Percentiles rank a stretch among this genome's conserved stretches.
Evolutionary conservation across 1,140 invertebrate genomes (phyloP).

Genomic region (Octopus bimaculoides): DNA sequence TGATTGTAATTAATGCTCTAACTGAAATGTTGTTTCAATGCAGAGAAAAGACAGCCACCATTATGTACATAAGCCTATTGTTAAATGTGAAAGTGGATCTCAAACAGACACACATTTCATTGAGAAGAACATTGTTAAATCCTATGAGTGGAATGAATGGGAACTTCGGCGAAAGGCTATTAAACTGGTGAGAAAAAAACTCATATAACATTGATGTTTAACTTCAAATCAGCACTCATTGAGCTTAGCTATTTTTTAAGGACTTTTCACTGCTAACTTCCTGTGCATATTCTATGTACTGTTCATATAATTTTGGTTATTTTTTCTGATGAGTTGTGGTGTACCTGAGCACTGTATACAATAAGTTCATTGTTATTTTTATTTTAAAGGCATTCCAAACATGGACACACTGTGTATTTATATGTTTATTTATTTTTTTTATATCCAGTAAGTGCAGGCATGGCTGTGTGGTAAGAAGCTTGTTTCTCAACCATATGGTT

Average conservation of each 20-base stretch:
- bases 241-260: background rate
- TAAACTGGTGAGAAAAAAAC: slow-evolving; percentile 62
- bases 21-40: background rate
- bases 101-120: slow-evolving; percentile 73
- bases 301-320: background rate
- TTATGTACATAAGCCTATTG: slow-evolving; percentile 56
- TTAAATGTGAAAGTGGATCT: slow-evolving; percentile 62
- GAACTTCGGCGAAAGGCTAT: slow-evolving; percentile 69
- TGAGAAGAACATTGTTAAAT: slow-evolving; percentile 64
- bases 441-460: no score
- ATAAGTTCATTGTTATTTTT: background rate
- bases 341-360: background rate
- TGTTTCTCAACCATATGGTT: no score
- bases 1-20: no score
- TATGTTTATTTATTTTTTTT: background rate
- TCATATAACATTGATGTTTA: no score
- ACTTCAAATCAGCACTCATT: background rate
- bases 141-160: slow-evolving; percentile 77
- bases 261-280: background rate
- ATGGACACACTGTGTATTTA: background rate
- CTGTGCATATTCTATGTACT: background rate
- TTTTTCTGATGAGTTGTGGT: background rate
- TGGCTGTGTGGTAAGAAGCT: no score
- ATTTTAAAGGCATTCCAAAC: background rate
- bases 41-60: slow-evolving; percentile 51